A percentile compares a stretch with the other conserved stretches of the same genome.
Conservation (phyloP, 1,140 invertebrate species). For the Polyergus mexicanus region DNA sequence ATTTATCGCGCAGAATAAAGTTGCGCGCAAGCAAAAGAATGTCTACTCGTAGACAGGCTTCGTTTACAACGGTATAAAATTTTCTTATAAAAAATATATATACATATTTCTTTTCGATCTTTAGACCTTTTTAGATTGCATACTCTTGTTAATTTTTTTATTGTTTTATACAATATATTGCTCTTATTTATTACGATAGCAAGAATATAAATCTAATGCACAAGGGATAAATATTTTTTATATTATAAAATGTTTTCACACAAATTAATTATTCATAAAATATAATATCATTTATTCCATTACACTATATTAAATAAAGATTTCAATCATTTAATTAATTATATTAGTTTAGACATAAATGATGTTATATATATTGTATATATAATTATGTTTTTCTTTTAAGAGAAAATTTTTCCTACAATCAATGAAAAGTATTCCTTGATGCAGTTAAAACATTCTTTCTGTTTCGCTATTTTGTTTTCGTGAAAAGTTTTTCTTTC, state of each 20-base stretch:
- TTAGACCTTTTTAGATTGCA: no score
- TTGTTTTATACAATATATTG: neutral
- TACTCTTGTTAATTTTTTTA: neutral
- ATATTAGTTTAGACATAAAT: neutral
- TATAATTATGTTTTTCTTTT: conserved; percentile 3
- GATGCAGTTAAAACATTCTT: no score
- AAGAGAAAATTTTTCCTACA: neutral
- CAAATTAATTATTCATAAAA: neutral
- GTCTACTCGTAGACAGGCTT: conserved; percentile 55
- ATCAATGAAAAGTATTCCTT: neutral
- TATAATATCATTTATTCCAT: neutral
- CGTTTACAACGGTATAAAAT: neutral
- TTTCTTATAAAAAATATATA: no score
- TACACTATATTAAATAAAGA: neutral
- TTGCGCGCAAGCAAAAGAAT: conserved; percentile 33
- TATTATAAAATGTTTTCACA: no score
- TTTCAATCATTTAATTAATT: neutral
- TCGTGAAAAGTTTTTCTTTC: neutral
- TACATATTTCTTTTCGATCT: neutral
- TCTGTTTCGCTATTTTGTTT: neutral
- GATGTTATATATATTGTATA: neutral
- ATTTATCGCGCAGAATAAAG: conserved; percentile 61
- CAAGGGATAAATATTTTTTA: no score
- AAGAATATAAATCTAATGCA: neutral
- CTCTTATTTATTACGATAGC: neutral